Percentiles rank a stretch among this genome's conserved stretches.
Conservation (phyloP, 2,888 invertebrate genomes). For the Dyspetes luteomarginatus region DNA sequence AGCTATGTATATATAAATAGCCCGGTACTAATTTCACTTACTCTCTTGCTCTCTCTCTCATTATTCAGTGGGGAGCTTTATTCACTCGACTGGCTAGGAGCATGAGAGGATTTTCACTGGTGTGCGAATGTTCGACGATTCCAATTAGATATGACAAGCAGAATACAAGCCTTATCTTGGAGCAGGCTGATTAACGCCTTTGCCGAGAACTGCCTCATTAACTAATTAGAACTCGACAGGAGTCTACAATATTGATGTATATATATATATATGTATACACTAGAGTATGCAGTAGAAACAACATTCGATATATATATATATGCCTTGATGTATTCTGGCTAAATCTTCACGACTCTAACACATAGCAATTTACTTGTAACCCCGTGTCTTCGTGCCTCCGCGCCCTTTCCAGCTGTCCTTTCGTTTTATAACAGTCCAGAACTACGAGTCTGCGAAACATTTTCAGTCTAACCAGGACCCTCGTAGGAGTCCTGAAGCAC, state of each 20-base stretch:
- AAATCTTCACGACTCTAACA: constrained; percentile 61
- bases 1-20: neutral
- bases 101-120: constrained; percentile 25
- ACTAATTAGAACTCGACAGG: constrained; percentile 64
- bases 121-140: constrained; percentile 51
- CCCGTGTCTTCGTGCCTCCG: constrained; percentile 29
- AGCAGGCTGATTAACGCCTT: constrained; percentile 63
- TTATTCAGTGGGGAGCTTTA: constrained; percentile 23
- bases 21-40: constrained; percentile 34
- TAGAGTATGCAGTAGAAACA: neutral
- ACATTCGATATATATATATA: neutral
- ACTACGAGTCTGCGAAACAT: constrained; percentile 36
- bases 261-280: neutral
- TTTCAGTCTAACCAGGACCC: constrained; percentile 40
- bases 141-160: constrained; percentile 68
- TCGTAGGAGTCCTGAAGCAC: constrained; percentile 30
- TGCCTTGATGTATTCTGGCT: constrained; percentile 43
- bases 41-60: constrained; percentile 12
- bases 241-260: constrained; percentile 40
- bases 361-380: constrained; percentile 57
- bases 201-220: constrained; percentile 63
- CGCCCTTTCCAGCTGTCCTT: neutral
- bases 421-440: constrained; percentile 2
- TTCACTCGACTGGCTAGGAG: neutral
- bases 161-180: constrained; percentile 46